Base-by-base conservation (phyloP, 2,797 vertebrate species). In the Sylvilagus floridanus region DNA sequence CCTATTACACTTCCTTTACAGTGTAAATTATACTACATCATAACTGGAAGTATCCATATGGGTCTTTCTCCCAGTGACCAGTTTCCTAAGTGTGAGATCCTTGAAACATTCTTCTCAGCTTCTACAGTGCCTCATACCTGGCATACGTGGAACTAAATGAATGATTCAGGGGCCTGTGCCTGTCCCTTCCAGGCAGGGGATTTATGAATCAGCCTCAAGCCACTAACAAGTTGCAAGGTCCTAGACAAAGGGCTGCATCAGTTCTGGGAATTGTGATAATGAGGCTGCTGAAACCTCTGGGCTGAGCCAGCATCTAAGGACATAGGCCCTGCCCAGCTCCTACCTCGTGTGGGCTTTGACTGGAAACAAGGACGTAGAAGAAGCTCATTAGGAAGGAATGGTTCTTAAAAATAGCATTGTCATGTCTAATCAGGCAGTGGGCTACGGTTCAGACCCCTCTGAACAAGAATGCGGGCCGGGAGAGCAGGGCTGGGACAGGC, bases 351-450 rank as follows among this genome's bases (percentile, higher is more conserved):
- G 90, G 92, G 94, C 78, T 96, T 94, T 94, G 88, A 86, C 86
- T 95, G 68, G 93, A 96, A 96, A 95, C 72, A 17, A 42, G 54
- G 87, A 94, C 52, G 2, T 71, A 81, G 88, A 93, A 95, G 93
- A 92, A 95, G 93, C 96, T 97, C 95, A 95, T 97, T 97, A 97
- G 83, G 52, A 76, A 96, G 72, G 72, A 91, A 94, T 84, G 71
- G 19, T 63, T 95, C 91, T 12, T 90, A 95, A 94, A 97, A 95
- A 96, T 65, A 95, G 90, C 72, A 72, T 60, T 79, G 75, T 82
- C 76, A 83, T 93, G 77, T 78, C 69, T 96, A 92, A 93, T 93
- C 85, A 96, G 94, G 60, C 92, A 65, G 73, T 87, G 79, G 88
- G 88, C 65, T 96, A 73, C 28, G 57, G 66, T 42, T 87, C 68